Evolutionary conservation across 2,113 vertebrate species (phyloP), one percentile per base, ranked within the genome.

Genomic region (Oryzias celebensis): DNA sequence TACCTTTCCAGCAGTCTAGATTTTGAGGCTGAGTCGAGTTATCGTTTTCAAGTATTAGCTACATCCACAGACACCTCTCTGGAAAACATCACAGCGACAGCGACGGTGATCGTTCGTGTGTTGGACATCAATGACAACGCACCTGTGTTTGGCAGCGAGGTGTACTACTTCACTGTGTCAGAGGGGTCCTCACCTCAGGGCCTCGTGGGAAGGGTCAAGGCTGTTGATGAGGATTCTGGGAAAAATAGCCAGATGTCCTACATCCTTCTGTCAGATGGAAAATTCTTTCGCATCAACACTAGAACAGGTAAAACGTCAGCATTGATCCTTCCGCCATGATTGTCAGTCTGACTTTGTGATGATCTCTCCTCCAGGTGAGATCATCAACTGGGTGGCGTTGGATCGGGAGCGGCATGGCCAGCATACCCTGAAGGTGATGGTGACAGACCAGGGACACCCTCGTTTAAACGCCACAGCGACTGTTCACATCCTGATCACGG

Each of bases 121-220:
- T 76, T 94, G 82, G 96, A 98, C 81, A 90, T 95, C 87, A 98
- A 98, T 36, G 96, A 98, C 78, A 94, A 97, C 46, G 65, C 88
- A 41, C 96, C 96, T 0, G 36, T 84, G 52, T 97, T 98, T 84
- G 63, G 69, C 71, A 88, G 2, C 1, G 82, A 91, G 7, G 75
- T 28, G 17, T 92, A 94, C 88, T 96, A 95, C 87, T 91, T 96
- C 77, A 92, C 91, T n/a, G 65, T 94, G 2, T 85, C 92, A 16
- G 97, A 98, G 85, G 91, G 90, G 41, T 75, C 88, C 0, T 2
- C 89, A 7, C 94, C 94, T 8, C 90, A 81, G 41, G 95, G 94
- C 58, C 90, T 93, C 52, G 83, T 97, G 71, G 95, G 94, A 78
- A 92, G 81, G 0, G 72, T 97, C 52, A 77, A 77, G 61, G 97